These are phyloP conservation scores for Cyanoderma ruficeps DNA, from an alignment of 2,113 vertebrate species.

Conservation along the genomic window DNA sequence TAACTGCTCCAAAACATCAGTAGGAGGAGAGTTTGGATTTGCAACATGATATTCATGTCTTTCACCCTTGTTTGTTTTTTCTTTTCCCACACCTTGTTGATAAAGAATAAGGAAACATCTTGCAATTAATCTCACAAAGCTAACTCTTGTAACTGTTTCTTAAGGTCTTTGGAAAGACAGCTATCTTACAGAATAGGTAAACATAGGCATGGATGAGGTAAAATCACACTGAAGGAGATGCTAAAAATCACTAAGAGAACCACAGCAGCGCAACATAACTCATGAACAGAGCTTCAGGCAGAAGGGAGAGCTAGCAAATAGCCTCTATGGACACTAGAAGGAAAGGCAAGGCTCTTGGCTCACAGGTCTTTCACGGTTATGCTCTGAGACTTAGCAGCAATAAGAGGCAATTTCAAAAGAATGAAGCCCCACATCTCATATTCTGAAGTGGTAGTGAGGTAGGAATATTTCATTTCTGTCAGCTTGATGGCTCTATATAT, in stretches of 20 bases:
- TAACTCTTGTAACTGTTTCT: not conserved
- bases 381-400: not conserved
- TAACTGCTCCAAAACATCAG: not conserved
- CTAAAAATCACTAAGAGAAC: not conserved
- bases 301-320: not conserved
- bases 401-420: not conserved
- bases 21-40: not conserved
- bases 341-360: not conserved
- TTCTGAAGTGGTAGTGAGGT: not conserved
- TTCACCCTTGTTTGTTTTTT: not conserved
- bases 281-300: not conserved
- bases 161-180: not conserved
- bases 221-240: not conserved
- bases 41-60: not conserved
- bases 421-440: not conserved
- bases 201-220: not conserved
- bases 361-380: not conserved
- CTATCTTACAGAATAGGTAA: not conserved
- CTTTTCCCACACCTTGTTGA: accelerated
- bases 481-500: not conserved
- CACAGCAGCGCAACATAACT: not conserved
- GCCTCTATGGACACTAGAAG: not conserved
- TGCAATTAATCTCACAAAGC: not conserved
- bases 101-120: not conserved
- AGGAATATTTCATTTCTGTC: not conserved